phyloP scores from a whole-genome alignment of 1,140 invertebrate species.

The Zaprionus capensis region DNA sequence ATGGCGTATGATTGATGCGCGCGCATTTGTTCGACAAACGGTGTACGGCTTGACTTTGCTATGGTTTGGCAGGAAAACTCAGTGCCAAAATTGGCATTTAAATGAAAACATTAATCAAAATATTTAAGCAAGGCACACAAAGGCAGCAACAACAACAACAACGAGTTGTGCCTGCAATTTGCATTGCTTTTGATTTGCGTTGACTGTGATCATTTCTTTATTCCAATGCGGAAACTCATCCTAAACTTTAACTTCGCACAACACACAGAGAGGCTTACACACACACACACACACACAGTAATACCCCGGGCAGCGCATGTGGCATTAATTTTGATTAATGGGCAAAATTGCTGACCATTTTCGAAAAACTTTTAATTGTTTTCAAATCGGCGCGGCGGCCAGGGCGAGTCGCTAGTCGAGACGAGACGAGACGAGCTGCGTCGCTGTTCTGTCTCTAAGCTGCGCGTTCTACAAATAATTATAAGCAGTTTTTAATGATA shows the following conservation, averaged over 20 bases:
- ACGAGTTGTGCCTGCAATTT: constrained; percentile 46
- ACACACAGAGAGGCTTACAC: constrained; percentile 30
- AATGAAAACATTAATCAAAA: constrained; percentile 54
- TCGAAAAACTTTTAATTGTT: constrained; percentile 76
- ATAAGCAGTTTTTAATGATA: constrained; percentile 81
- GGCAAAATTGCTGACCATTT: constrained; percentile 77
- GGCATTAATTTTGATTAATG: constrained; percentile 83
- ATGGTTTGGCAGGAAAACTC: constrained; percentile 51
- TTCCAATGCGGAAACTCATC: constrained; percentile 74
- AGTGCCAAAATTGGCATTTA: constrained; percentile 62
- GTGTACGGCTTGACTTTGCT: not conserved
- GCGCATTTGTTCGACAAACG: constrained; percentile 50
- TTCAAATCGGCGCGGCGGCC: constrained; percentile 70
- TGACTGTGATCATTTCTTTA: constrained; percentile 31
- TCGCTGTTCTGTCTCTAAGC: constrained; percentile 34
- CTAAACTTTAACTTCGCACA: constrained; percentile 33
- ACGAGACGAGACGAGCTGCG: constrained; percentile 17
- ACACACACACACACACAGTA: constrained; percentile 5
- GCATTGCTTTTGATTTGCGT: constrained; percentile 43
- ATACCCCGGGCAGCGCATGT: constrained; percentile 65
- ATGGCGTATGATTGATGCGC: constrained; percentile 72
- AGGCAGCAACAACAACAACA: constrained; percentile 4
- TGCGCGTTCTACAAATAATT: constrained; percentile 80
- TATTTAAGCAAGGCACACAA: constrained; percentile 21
- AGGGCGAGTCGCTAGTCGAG: constrained; percentile 40